Conservation (phyloP, 2,113 vertebrate genomes). For the Felis catus region DNA sequence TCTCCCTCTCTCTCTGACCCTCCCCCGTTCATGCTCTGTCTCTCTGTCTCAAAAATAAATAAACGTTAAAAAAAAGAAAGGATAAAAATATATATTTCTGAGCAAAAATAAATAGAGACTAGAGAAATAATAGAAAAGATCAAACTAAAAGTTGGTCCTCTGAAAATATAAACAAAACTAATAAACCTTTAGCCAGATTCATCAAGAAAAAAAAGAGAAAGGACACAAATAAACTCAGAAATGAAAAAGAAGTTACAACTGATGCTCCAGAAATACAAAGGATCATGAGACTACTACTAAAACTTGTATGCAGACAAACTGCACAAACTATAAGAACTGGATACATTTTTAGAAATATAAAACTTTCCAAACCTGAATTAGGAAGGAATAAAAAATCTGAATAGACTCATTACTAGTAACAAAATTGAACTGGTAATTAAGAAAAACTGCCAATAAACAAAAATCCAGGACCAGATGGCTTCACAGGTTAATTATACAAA, state of each 20-base stretch:
- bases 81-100: not conserved
- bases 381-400: not conserved
- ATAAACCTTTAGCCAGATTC: not conserved
- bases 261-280: not conserved
- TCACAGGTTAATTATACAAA: not conserved
- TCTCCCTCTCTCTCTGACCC: too few species aligned
- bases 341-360: not conserved
- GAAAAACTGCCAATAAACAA: not conserved
- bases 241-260: not conserved
- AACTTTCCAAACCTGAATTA: not conserved
- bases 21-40: too few species aligned
- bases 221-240: not conserved
- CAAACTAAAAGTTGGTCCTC: not conserved
- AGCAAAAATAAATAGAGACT: not conserved
- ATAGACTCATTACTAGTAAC: not conserved
- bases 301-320: not conserved
- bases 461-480: not conserved
- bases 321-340: not conserved
- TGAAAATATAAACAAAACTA: not conserved
- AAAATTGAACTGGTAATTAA: not conserved
- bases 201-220: not conserved
- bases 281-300: not conserved
- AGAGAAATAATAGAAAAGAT: not conserved
- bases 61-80: too few species aligned
- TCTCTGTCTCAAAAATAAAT: too few species aligned